Conservation (phyloP, 2,113 vertebrate genomes). For the Fulmarus glacialis region DNA sequence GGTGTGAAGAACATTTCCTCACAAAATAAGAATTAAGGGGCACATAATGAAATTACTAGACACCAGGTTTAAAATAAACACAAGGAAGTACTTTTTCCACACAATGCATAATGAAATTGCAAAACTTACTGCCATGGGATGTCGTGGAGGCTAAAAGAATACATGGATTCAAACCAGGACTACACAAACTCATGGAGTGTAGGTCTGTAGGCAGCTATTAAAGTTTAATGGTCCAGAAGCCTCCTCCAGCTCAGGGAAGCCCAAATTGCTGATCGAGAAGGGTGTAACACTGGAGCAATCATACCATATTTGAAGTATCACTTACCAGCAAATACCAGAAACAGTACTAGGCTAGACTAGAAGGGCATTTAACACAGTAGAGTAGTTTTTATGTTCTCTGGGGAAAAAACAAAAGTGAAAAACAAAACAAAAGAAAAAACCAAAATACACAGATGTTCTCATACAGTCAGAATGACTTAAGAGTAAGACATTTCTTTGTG, state of each 20-base stretch:
- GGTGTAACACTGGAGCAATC: neutral
- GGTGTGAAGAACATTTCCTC: neutral
- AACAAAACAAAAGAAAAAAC: neutral
- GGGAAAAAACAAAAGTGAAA: neutral
- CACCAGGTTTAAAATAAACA: neutral
- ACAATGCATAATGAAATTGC: neutral
- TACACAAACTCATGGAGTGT: neutral
- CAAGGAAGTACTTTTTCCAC: neutral
- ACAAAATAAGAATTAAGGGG: neutral
- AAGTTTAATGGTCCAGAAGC: neutral
- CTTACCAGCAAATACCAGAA: neutral
- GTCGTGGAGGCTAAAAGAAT: neutral
- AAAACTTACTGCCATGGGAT: neutral
- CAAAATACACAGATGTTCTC: neutral
- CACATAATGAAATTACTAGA: neutral
- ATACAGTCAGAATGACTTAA: neutral
- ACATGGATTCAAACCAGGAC: neutral
- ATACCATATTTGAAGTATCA: neutral
- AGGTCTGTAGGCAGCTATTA: neutral
- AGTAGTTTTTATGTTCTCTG: neutral
- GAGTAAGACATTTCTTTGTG: neutral
- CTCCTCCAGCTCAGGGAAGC: neutral
- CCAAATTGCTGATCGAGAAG: neutral
- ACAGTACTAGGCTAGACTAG: neutral
- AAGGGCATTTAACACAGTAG: neutral